phyloP scores from a whole-genome alignment of 1,140 invertebrate genomes.

The Drosophila nikananu region DNA sequence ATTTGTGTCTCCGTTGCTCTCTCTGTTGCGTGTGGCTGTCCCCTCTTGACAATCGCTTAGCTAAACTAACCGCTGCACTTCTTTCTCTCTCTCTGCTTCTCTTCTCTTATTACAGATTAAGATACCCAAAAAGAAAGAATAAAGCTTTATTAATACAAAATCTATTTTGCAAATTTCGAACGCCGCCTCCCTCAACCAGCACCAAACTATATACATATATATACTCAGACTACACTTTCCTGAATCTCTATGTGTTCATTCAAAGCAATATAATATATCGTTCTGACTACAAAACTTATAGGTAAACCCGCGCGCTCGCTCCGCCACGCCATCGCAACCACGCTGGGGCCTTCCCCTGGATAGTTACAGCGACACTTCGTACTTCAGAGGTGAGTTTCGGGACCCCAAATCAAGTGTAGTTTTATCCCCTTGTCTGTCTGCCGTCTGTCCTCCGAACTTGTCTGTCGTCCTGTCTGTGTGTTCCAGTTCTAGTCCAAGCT shows the following conservation, averaged over 20 bases:
- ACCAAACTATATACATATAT: conserved; percentile 30
- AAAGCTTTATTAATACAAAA: conserved; percentile 64
- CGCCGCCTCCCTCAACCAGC: conserved; percentile 40
- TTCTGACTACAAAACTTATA: conserved; percentile 84
- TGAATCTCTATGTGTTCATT: conserved; percentile 79
- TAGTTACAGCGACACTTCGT: conserved; percentile 85
- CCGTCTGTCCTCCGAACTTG: not conserved
- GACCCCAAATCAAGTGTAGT: not conserved
- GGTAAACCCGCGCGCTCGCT: conserved; percentile 89
- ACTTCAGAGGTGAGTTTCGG: conserved; percentile 88
- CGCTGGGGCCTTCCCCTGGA: conserved; percentile 86
- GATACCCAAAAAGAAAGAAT: conserved; percentile 85
- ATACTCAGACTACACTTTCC: conserved; percentile 47
- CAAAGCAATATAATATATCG: conserved; percentile 68
- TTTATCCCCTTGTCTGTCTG: not conserved
- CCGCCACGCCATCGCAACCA: conserved; percentile 87
- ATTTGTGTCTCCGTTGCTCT: not conserved
- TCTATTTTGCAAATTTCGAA: conserved; percentile 68
- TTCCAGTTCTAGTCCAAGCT: not conserved
- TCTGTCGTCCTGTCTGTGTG: conserved; percentile 24
- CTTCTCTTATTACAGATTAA: conserved; percentile 75
- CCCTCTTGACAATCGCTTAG: conserved; percentile 52
- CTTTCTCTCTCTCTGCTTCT: conserved; percentile 41
- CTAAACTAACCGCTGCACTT: conserved; percentile 60
- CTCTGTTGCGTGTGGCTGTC: conserved; percentile 48